Evolutionary conservation across 2,888 invertebrate genomes (phyloP).

Genomic region (Hyppa rectilinea): DNA sequence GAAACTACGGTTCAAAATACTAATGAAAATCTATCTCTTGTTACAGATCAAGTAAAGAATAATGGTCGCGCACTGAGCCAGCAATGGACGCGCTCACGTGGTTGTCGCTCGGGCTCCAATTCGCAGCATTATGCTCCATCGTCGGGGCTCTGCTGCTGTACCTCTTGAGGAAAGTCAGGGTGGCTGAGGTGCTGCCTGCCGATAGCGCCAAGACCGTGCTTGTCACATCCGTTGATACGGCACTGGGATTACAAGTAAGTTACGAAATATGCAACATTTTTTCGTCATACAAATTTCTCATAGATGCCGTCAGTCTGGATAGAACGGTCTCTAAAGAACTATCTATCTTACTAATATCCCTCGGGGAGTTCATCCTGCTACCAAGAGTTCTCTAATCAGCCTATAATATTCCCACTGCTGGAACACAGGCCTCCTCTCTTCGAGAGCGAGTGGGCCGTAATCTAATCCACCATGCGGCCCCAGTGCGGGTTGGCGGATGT

Average conservation of each 20-base stretch:
- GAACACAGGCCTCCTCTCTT: no score
- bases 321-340: neutral
- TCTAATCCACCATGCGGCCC: no score
- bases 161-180: slow-evolving; percentile 94
- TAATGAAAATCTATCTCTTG: slow-evolving; percentile 59
- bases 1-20: neutral
- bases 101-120: slow-evolving; percentile 94
- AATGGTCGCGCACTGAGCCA: slow-evolving; percentile 77
- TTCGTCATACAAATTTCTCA: neutral
- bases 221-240: slow-evolving; percentile 95
- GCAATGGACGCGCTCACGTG: slow-evolving; percentile 95
- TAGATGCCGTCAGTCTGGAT: neutral
- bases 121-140: slow-evolving; percentile 95
- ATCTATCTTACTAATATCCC: no score
- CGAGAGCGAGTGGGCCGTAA: no score
- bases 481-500: no score
- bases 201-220: slow-evolving; percentile 94
- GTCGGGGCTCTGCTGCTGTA: slow-evolving; percentile 95
- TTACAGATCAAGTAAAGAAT: slow-evolving; percentile 77
- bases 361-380: neutral
- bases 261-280: neutral
- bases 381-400: no score
- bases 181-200: slow-evolving; percentile 88
- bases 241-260: slow-evolving; percentile 93
- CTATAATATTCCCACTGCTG: no score